Percentiles rank a stretch among this genome's conserved stretches.
These are phyloP conservation scores for Delia radicum DNA, from an alignment of 1,140 invertebrate species.

Conservation along the genomic window DNA sequence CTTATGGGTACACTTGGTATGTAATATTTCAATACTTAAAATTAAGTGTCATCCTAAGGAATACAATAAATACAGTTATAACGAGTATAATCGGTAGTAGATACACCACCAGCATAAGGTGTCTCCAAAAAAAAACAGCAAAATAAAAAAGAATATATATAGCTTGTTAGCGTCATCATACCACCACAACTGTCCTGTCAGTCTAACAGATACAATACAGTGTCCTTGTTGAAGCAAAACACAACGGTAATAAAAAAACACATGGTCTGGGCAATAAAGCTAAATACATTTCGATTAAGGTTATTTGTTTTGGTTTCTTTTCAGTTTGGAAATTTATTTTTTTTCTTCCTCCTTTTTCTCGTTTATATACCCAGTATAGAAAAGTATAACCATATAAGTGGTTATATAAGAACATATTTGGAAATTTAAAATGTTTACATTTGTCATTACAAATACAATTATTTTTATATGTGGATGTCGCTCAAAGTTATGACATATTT, in stretches of 20 bases:
- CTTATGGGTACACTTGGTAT: too few relatives aligned
- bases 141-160: not conserved
- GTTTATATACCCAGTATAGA: too few relatives aligned
- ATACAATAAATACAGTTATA: not conserved
- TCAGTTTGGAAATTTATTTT: not conserved
- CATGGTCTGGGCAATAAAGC: not conserved
- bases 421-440: too few relatives aligned
- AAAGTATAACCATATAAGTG: too few relatives aligned
- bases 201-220: not conserved
- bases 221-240: not conserved
- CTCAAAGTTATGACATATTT: too few relatives aligned
- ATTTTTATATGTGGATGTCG: too few relatives aligned
- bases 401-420: too few relatives aligned
- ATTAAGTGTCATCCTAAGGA: not conserved
- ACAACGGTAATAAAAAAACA: not conserved
- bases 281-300: not conserved
- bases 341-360: not conserved
- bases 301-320: not conserved
- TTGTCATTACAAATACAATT: too few relatives aligned
- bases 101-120: not conserved
- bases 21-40: too few relatives aligned
- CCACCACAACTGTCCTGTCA: not conserved
- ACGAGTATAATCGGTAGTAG: not conserved
- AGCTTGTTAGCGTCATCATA: not conserved
- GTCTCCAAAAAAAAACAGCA: not conserved